Evolutionary conservation across 2,113 vertebrate genomes (phyloP).

Genomic region (Danionella cerebrum): DNA sequence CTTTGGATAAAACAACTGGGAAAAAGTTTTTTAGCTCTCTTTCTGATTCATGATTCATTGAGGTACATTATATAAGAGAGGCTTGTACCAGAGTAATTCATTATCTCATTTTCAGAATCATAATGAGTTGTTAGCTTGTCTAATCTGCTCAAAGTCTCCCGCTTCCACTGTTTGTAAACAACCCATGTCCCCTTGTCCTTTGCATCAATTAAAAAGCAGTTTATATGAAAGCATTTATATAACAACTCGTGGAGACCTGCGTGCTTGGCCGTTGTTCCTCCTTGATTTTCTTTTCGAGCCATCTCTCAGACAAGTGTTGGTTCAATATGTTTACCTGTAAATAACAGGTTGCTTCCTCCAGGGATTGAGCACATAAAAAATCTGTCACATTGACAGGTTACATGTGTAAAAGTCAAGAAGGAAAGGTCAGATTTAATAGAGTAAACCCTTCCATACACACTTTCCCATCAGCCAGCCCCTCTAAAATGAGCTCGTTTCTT

Average conservation of each 20-base stretch:
- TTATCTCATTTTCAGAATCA: not conserved
- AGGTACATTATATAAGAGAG: not conserved
- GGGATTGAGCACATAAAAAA: constrained; percentile 7
- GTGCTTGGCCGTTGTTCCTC: not conserved
- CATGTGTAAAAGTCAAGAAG: not conserved
- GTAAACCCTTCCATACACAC: constrained; percentile 22
- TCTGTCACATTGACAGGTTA: constrained; percentile 30
- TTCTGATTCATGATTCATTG: not conserved
- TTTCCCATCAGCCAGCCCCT: constrained; percentile 12
- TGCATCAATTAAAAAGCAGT: not conserved
- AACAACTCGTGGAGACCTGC: not conserved
- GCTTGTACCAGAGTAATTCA: not conserved
- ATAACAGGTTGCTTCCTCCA: constrained; percentile 3
- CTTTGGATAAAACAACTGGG: too few species aligned
- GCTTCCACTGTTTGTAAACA: not conserved
- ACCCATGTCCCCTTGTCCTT: not conserved
- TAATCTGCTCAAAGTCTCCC: not conserved
- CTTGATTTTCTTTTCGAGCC: not conserved
- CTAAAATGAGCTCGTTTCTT: constrained; percentile 7
- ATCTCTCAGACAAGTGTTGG: not conserved
- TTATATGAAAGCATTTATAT: not conserved
- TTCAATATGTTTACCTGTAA: constrained; percentile 11
- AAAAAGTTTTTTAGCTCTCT: too few species aligned
- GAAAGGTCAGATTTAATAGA: constrained; percentile 27
- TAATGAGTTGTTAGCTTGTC: not conserved